Evolutionary conservation across 2,888 invertebrate genomes (phyloP).

Genomic region (Therioaphis trifolii): DNA sequence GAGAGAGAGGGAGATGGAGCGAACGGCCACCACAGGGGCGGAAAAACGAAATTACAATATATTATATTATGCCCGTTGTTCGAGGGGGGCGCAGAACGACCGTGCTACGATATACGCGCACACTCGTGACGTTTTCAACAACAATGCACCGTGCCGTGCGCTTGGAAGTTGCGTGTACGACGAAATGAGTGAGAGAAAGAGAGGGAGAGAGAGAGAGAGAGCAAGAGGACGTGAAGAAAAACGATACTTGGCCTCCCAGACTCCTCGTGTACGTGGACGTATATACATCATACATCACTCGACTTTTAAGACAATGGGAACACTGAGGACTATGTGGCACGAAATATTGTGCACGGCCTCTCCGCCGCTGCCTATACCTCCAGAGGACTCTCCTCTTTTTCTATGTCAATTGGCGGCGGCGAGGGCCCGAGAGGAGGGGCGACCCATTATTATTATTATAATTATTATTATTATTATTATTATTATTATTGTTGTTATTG

Average conservation of each 20-base stretch:
- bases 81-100: slow-evolving; percentile 5
- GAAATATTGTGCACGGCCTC: slow-evolving; percentile 30
- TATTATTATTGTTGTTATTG: slow-evolving; percentile 16
- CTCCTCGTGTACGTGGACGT: neutral
- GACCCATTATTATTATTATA: slow-evolving; percentile 39
- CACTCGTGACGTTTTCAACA: slow-evolving; percentile 61
- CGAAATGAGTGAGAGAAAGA: neutral
- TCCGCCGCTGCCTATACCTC: neutral
- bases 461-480: neutral
- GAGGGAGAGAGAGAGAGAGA: neutral
- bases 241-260: slow-evolving; percentile 32
- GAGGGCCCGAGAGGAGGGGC: neutral
- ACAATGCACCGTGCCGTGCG: slow-evolving; percentile 40
- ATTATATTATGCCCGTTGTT: slow-evolving; percentile 30
- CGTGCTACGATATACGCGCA: no score
- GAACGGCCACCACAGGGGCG: neutral
- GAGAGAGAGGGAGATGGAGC: no score
- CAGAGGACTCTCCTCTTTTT: slow-evolving; percentile 32
- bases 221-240: slow-evolving; percentile 36
- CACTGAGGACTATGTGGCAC: neutral
- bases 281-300: neutral
- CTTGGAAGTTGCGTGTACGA: slow-evolving; percentile 11
- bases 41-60: neutral
- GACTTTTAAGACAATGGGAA: slow-evolving; percentile 56
- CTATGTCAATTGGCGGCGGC: slow-evolving; percentile 32